Conservation (phyloP, 2,888 invertebrate genomes). For the Germaria angustata region DNA sequence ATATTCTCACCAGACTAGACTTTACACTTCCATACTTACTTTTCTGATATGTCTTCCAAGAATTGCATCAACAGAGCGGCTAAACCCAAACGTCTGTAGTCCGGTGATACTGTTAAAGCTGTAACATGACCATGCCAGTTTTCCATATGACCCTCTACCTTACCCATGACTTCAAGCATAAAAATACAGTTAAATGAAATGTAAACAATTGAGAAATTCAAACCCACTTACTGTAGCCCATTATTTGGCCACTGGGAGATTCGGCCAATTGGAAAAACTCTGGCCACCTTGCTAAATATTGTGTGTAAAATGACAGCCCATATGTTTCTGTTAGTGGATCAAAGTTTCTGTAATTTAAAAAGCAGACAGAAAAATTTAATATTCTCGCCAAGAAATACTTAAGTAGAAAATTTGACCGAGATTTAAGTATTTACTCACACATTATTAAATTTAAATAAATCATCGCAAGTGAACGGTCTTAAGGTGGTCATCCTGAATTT, state of each 20-base stretch:
- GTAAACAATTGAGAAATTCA: neutral
- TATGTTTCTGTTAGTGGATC: slow-evolving; percentile 99
- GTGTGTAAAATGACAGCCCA: slow-evolving; percentile 96
- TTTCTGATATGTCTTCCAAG: slow-evolving; percentile 97
- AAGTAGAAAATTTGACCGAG: neutral
- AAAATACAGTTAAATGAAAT: neutral
- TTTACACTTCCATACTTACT: too few relatives aligned
- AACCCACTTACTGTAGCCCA: slow-evolving; percentile 95
- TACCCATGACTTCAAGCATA: slow-evolving; percentile 94
- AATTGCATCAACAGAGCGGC: slow-evolving; percentile 96
- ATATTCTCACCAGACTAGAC: too few relatives aligned
- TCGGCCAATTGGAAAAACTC: slow-evolving; percentile 98
- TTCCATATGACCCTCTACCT: slow-evolving; percentile 96
- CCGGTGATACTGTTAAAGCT: slow-evolving; percentile 96
- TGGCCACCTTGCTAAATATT: slow-evolving; percentile 98
- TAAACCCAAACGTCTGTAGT: slow-evolving; percentile 94
- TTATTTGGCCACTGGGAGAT: slow-evolving; percentile 96
- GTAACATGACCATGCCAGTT: slow-evolving; percentile 99
- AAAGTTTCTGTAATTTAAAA: slow-evolving; percentile 86
- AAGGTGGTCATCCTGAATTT: slow-evolving; percentile 90
- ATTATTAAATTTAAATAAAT: slow-evolving; percentile 96
- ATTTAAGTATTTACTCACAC: slow-evolving; percentile 85
- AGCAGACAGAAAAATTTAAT: slow-evolving; percentile 26
- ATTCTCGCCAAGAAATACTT: neutral
- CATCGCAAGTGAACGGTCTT: slow-evolving; percentile 94